These are phyloP conservation scores for Odontocerum albicorne DNA, from an alignment of 2,888 invertebrate species.

Conservation along the genomic window DNA sequence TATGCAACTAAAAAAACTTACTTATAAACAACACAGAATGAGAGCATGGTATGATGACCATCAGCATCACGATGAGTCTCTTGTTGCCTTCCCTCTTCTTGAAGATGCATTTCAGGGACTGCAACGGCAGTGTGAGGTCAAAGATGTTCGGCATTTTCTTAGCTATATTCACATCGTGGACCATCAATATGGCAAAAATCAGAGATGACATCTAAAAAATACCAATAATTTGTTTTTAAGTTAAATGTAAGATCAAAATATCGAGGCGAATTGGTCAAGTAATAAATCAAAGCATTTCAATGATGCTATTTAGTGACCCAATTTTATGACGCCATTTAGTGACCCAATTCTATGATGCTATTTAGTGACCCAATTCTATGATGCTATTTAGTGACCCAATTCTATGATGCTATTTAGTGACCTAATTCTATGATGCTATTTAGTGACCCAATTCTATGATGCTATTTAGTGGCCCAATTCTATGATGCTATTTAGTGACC, in stretches of 20 bases:
- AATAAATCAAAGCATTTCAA: too few species aligned
- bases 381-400: too few species aligned
- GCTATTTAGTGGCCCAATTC: too few species aligned
- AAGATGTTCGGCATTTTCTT: conserved; percentile 59
- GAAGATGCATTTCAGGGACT: conserved; percentile 59
- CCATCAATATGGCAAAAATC: conserved; percentile 62
- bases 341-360: too few species aligned
- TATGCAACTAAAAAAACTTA: conserved; percentile 38
- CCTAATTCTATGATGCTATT: too few species aligned
- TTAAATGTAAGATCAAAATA: not conserved
- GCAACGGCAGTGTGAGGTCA: conserved; percentile 51
- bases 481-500: too few species aligned
- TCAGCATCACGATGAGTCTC: conserved; percentile 63
- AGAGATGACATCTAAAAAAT: conserved; percentile 57
- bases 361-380: too few species aligned
- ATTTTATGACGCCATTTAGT: too few species aligned
- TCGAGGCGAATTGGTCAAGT: too few species aligned
- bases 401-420: too few species aligned
- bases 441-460: too few species aligned
- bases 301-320: too few species aligned
- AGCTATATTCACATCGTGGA: conserved; percentile 65
- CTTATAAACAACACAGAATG: conserved; percentile 52
- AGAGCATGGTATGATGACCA: conserved; percentile 62
- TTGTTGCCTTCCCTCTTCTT: conserved; percentile 64
- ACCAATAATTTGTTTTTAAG: not conserved